phyloP scores from a whole-genome alignment of 2,888 invertebrate genomes.

The Schrankia costaestrigalis region DNA sequence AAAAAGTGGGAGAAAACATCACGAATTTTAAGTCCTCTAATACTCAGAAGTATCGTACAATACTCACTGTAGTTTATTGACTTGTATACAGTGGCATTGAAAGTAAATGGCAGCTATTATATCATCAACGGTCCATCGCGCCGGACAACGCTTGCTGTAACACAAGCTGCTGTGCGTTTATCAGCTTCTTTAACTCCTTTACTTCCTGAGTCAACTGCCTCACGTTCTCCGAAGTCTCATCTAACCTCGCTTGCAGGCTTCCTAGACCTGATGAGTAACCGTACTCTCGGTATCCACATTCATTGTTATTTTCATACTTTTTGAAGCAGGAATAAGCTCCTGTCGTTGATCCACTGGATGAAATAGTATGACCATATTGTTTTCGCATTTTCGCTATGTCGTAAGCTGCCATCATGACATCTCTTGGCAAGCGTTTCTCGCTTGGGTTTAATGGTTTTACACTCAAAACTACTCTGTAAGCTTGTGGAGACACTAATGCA shows the following conservation, averaged over 20 bases:
- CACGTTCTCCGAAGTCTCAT: conserved; percentile 85
- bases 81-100: conserved; percentile 75
- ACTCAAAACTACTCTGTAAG: conserved; percentile 89
- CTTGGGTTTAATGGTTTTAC: conserved; percentile 92
- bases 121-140: conserved; percentile 73
- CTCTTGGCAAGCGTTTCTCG: conserved; percentile 88
- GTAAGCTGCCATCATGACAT: conserved; percentile 89
- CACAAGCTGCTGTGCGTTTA: conserved; percentile 75
- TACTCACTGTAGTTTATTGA: conserved; percentile 70
- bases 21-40: conserved; percentile 61
- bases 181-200: conserved; percentile 83
- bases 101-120: conserved; percentile 72
- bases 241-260: conserved; percentile 82
- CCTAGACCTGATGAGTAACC: conserved; percentile 80
- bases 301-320: conserved; percentile 83
- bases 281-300: conserved; percentile 73
- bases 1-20: conserved; percentile 49
- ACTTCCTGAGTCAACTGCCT: conserved; percentile 85
- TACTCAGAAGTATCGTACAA: conserved; percentile 40
- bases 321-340: conserved; percentile 84
- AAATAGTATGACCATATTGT: conserved; percentile 84
- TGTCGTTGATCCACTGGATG: conserved; percentile 83
- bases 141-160: conserved; percentile 72
- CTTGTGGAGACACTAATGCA: conserved; percentile 89
- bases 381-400: conserved; percentile 89